Evolutionary conservation across 2,797 vertebrate genomes (phyloP).

Genomic region (Pelobates cultripes): DNA sequence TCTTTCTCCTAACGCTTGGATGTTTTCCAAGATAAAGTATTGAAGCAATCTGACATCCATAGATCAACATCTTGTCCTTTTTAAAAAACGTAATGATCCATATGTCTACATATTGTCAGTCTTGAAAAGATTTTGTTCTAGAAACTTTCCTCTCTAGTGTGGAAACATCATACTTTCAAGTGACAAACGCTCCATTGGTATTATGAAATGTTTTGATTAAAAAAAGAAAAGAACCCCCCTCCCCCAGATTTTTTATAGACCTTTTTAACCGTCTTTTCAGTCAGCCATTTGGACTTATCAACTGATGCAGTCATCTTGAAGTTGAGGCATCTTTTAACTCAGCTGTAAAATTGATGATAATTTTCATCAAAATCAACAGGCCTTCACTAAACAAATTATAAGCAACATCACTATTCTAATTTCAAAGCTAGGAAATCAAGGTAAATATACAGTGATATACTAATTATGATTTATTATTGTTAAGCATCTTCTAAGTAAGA

Average conservation of each 20-base stretch:
- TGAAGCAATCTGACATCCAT: too few species aligned
- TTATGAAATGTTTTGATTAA: slow-evolving; percentile 28
- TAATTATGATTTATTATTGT: too few species aligned
- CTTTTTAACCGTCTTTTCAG: background rate
- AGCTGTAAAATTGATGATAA: too few species aligned
- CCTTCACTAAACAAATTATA: too few species aligned
- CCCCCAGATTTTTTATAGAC: background rate
- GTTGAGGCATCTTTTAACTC: too few species aligned
- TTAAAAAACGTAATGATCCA: slow-evolving; percentile 34
- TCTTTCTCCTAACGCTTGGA: slow-evolving; percentile 9
- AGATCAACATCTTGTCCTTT: background rate
- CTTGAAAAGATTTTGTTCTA: background rate
- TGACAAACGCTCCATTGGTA: slow-evolving; percentile 26
- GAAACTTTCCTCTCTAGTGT: background rate
- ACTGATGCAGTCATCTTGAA: background rate
- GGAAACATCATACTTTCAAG: slow-evolving; percentile 10
- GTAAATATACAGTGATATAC: too few species aligned
- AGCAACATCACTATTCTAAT: too few species aligned
- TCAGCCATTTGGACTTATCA: background rate
- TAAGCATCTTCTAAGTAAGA: too few species aligned
- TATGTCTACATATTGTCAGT: slow-evolving; percentile 13
- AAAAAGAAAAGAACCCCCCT: background rate
- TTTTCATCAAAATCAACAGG: too few species aligned
- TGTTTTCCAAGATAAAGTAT: slow-evolving; percentile 16
- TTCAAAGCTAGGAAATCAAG: too few species aligned